These are phyloP conservation scores for Aspiorhynchus laticeps DNA, from an alignment of 2,113 vertebrate genomes.

Conservation along the genomic window DNA sequence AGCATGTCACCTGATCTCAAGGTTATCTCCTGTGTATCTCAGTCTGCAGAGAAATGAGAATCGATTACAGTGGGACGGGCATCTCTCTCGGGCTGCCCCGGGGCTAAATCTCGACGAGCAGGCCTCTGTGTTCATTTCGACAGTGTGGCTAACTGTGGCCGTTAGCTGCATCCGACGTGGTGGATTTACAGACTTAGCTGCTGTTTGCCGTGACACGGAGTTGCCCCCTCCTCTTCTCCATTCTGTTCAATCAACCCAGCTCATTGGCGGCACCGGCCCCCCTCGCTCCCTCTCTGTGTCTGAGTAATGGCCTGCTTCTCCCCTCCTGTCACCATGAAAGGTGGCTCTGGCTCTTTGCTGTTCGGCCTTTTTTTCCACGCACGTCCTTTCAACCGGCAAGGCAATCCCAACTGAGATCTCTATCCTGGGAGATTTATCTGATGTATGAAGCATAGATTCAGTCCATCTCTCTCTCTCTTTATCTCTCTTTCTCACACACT, in stretches of 20 bases:
- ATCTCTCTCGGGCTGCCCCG: slow-evolving; percentile 21
- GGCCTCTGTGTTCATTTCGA: slow-evolving; percentile 38
- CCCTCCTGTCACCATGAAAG: slow-evolving; percentile 77
- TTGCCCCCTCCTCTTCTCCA: slow-evolving; percentile 49
- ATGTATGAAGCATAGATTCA: slow-evolving; percentile 64
- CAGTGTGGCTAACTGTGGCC: slow-evolving; percentile 43
- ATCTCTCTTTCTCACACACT: background rate
- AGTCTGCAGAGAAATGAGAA: slow-evolving; percentile 36
- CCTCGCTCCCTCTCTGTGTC: slow-evolving; percentile 53
- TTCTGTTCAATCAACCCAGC: slow-evolving; percentile 62
- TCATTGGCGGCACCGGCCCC: slow-evolving; percentile 42
- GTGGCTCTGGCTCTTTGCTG: slow-evolving; percentile 72
- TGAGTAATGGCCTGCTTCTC: slow-evolving; percentile 78
- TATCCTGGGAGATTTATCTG: slow-evolving; percentile 78
- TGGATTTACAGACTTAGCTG: slow-evolving; percentile 35
- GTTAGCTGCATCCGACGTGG: slow-evolving; percentile 1
- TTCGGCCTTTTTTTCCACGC: slow-evolving; percentile 70
- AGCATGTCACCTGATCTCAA: slow-evolving; percentile 42
- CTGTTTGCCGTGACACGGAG: slow-evolving; percentile 37
- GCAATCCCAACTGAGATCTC: slow-evolving; percentile 81
- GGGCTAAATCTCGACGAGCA: slow-evolving; percentile 44
- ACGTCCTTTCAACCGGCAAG: slow-evolving; percentile 74
- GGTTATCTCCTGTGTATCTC: slow-evolving; percentile 51
- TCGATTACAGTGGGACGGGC: slow-evolving; percentile 31
- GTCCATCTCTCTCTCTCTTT: slow-evolving; percentile 29